phyloP scores from a whole-genome alignment of 2,888 invertebrate species.

The Morpho deidamia region DNA sequence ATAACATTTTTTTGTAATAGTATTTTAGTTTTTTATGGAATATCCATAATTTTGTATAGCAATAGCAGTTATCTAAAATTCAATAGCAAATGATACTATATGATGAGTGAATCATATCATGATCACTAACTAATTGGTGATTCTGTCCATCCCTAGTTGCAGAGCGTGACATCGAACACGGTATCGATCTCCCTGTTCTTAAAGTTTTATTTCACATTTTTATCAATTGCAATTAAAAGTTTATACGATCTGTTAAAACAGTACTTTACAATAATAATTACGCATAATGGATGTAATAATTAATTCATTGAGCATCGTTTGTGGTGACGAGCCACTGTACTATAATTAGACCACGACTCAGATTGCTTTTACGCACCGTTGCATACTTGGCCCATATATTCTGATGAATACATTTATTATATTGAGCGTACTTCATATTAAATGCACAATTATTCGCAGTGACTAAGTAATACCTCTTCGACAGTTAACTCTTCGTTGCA shows the following conservation, averaged over 20 bases:
- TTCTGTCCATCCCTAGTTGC: too few species aligned
- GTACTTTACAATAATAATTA: conserved; percentile 10
- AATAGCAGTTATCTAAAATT: too few species aligned
- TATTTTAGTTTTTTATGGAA: too few species aligned
- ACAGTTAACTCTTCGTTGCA: not conserved
- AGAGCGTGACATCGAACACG: too few species aligned
- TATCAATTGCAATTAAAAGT: not conserved
- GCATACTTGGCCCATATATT: conserved; percentile 58
- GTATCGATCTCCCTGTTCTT: too few species aligned
- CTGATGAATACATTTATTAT: conserved; percentile 19
- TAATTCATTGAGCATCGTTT: conserved; percentile 43
- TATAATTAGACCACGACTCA: conserved; percentile 58
- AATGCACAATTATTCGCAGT: conserved; percentile 5
- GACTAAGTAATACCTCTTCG: not conserved
- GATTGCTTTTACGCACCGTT: conserved; percentile 52
- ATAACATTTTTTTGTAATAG: too few species aligned
- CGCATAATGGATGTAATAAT: conserved; percentile 26
- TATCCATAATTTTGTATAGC: too few species aligned
- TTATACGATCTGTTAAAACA: not conserved
- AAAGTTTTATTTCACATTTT: too few species aligned
- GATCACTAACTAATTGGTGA: too few species aligned
- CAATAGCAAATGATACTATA: too few species aligned
- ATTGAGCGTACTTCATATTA: conserved; percentile 11
- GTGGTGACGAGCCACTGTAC: conserved; percentile 43
- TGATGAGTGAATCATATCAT: too few species aligned